Conservation (phyloP, 1,140 invertebrate species). For the Lamellibrachia luymesi region DNA sequence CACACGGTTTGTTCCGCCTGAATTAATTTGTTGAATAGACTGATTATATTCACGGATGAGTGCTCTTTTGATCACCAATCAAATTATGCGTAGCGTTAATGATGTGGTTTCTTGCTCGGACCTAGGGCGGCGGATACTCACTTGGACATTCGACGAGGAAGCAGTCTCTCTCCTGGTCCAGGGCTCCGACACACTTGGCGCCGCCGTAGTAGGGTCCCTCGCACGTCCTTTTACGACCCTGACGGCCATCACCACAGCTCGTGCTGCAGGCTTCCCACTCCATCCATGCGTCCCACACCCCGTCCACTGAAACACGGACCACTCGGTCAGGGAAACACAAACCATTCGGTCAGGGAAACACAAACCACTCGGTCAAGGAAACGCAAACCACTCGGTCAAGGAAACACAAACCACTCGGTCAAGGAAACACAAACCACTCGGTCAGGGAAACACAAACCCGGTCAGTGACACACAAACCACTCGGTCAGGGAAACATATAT, state of each 20-base stretch:
- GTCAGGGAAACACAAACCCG: not conserved
- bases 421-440: not conserved
- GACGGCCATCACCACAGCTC: slow-evolving; percentile 37
- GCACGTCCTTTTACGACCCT: not conserved
- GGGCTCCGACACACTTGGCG: not conserved
- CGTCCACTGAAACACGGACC: slow-evolving; percentile 35
- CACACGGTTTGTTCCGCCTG: too few species aligned
- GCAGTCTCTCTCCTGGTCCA: slow-evolving; percentile 9
- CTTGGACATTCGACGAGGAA: not conserved
- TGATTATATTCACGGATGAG: too few species aligned
- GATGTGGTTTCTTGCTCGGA: not conserved
- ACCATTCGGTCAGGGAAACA: not conserved
- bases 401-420: not conserved
- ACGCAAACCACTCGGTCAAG: not conserved
- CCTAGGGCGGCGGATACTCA: not conserved
- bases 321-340: not conserved
- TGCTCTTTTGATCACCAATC: too few species aligned
- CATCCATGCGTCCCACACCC: slow-evolving; percentile 36
- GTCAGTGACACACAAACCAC: not conserved
- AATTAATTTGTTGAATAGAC: too few species aligned
- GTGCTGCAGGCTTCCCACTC: slow-evolving; percentile 36
- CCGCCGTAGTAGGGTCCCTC: slow-evolving; percentile 13
- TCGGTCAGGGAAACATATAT: not conserved
- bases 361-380: not conserved
- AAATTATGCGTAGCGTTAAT: not conserved